Evolutionary conservation across 2,113 vertebrate species (phyloP).

Genomic region (Psittacus erithacus): DNA sequence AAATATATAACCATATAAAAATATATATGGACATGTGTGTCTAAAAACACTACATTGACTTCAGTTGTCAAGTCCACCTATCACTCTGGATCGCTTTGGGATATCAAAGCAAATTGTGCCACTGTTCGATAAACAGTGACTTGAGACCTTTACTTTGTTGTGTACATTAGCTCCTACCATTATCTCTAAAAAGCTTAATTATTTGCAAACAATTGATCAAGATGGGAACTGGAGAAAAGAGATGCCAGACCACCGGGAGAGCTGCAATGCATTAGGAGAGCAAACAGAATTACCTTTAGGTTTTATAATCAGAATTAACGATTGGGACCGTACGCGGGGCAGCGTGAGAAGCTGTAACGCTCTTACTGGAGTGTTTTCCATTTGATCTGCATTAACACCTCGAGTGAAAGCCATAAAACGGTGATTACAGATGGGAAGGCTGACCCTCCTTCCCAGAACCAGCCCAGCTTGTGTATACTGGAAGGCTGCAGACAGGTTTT

Average conservation of each 20-base stretch:
- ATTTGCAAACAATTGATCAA: constrained; percentile 90
- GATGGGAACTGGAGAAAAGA: constrained; percentile 82
- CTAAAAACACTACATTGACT: neutral
- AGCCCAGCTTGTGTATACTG: constrained; percentile 11
- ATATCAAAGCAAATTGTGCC: constrained; percentile 75
- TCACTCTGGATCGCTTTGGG: constrained; percentile 61
- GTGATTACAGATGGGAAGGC: constrained; percentile 76
- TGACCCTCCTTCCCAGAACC: constrained; percentile 72
- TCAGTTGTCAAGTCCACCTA: constrained; percentile 34
- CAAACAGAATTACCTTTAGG: constrained; percentile 84
- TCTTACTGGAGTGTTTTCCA: constrained; percentile 79
- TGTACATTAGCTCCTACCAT: constrained; percentile 81
- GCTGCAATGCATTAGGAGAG: constrained; percentile 80
- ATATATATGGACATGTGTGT: neutral
- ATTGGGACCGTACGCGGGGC: constrained; percentile 59
- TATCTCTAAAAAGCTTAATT: constrained; percentile 89
- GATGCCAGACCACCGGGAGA: constrained; percentile 76
- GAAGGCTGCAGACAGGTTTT: constrained; percentile 6
- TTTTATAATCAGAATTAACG: constrained; percentile 82
- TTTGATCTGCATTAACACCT: constrained; percentile 86
- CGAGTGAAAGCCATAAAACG: constrained; percentile 79
- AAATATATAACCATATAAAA: neutral
- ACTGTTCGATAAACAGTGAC: constrained; percentile 67
- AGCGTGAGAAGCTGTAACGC: constrained; percentile 51
- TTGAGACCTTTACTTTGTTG: constrained; percentile 74